Evolutionary conservation across 2,113 vertebrate genomes (phyloP).

Genomic region (Ranitomeya variabilis): DNA sequence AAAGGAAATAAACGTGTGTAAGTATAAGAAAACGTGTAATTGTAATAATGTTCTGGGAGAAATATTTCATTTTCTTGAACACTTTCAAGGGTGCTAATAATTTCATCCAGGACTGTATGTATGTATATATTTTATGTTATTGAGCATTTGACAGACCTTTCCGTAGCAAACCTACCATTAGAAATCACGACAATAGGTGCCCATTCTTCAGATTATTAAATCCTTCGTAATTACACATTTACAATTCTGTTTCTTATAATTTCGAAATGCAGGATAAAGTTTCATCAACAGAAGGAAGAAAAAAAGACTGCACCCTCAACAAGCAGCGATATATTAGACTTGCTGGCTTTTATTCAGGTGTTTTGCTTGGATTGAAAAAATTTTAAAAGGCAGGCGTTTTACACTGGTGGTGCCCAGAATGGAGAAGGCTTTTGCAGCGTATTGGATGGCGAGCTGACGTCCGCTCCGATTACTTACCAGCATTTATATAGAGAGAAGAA

Average conservation of each 20-base stretch:
- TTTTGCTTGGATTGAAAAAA: constrained; percentile 36
- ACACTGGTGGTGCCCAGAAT: neutral
- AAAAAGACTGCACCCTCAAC: neutral
- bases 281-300: constrained; percentile 22
- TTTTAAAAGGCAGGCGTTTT: constrained; percentile 46
- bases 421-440: neutral
- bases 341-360: constrained; percentile 27
- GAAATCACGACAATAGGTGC: neutral
- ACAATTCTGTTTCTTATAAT: constrained; percentile 1
- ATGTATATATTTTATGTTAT: neutral
- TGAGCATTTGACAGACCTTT: neutral
- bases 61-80: too few species aligned
- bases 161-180: neutral
- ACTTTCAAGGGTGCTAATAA: too few species aligned
- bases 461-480: constrained; percentile 25
- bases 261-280: constrained; percentile 23
- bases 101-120: too few species aligned
- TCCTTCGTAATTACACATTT: constrained; percentile 11
- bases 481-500: constrained; percentile 38
- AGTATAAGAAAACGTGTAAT: too few species aligned
- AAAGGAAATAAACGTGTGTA: too few species aligned
- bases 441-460: neutral
- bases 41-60: too few species aligned
- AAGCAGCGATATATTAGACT: constrained; percentile 27
- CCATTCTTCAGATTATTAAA: neutral